Conservation (phyloP, 2,888 invertebrate species). For the Perizoma affinitatum region DNA sequence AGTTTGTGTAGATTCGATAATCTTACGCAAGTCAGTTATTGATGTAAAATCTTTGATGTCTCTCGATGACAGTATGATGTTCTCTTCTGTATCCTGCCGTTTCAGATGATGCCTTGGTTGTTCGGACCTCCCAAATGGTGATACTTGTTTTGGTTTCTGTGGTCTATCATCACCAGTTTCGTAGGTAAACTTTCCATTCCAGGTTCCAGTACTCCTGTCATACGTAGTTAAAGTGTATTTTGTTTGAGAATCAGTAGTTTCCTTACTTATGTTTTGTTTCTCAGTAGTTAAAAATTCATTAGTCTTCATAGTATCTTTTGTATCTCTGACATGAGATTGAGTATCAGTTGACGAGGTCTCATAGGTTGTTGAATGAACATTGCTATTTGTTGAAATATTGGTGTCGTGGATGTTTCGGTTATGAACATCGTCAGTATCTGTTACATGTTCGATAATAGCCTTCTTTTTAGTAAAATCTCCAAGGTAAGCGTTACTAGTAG, state of each 20-base stretch:
- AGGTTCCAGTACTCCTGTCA: constrained; percentile 78
- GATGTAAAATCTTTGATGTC: constrained; percentile 80
- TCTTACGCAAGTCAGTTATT: constrained; percentile 75
- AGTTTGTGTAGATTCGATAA: constrained; percentile 71
- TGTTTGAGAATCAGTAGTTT: constrained; percentile 64
- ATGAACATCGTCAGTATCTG: constrained; percentile 56
- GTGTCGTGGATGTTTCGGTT: constrained; percentile 56
- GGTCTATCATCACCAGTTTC: constrained; percentile 78
- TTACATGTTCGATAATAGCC: constrained; percentile 66
- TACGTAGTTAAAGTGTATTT: constrained; percentile 75
- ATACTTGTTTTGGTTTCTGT: constrained; percentile 70
- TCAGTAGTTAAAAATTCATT: constrained; percentile 73
- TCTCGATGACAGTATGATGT: constrained; percentile 76
- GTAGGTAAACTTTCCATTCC: constrained; percentile 84
- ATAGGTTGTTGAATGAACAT: constrained; percentile 53
- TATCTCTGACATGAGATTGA: constrained; percentile 53
- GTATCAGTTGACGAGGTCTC: constrained; percentile 56
- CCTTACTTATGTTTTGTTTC: constrained; percentile 75
- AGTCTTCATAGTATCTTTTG: constrained; percentile 60
- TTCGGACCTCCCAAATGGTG: constrained; percentile 73
- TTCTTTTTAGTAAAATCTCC: constrained; percentile 76
- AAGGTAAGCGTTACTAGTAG: constrained; percentile 71
- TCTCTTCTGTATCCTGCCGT: constrained; percentile 78
- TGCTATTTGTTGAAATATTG: constrained; percentile 45
- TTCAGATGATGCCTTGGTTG: constrained; percentile 73